Base-by-base conservation (phyloP, 2,113 vertebrate genomes). In the Hippopotamus amphibius region DNA sequence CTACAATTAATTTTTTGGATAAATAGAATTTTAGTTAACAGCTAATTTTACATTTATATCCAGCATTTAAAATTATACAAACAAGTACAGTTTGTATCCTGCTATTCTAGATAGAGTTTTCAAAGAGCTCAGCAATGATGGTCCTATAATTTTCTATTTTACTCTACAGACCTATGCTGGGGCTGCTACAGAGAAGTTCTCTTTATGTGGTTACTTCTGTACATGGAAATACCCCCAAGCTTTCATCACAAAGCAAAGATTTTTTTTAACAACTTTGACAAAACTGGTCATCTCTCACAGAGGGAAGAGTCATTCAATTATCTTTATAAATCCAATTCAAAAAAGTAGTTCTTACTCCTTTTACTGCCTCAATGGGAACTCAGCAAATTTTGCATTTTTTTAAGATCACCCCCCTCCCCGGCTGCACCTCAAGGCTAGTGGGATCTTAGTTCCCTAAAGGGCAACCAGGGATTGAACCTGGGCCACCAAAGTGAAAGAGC, bases 1-100 rank as follows among this genome's bases (percentile, higher is more conserved):
- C 76, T 90, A 43, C n/a, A 80, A 65, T 65, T 89, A 68, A 68
- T 11, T 82, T 95, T 93, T 61, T 76, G 33, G 55, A 37, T 81
- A 68, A 59, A 57, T 24, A 81, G 63, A 90, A 93, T 46, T 86
- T 65, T 86, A 76, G 57, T 86, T 59, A 57, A 59, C 41, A 91
- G 76, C 57, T 74, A 59, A 80, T 90, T 76, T 79, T 85, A 74
- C 6, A 12, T 43, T 76, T 48, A 89, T 37, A 66, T 26, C 65
- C 59, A 3, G 19, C 46, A 74, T 37, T 37, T 59, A 85, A 85
- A 85, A 46, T 68, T 82, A 63, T 26, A 19, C 22, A 37, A 80
- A 80, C 30, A 66, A 83, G 63, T 71, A 22, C 4, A 13, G 3
- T 46, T 88, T 88, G 17, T 46, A 79, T 69, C 11, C 92, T 77